These are phyloP conservation scores for Philonicus albiceps DNA, from an alignment of 2,888 invertebrate species.

Conservation along the genomic window DNA sequence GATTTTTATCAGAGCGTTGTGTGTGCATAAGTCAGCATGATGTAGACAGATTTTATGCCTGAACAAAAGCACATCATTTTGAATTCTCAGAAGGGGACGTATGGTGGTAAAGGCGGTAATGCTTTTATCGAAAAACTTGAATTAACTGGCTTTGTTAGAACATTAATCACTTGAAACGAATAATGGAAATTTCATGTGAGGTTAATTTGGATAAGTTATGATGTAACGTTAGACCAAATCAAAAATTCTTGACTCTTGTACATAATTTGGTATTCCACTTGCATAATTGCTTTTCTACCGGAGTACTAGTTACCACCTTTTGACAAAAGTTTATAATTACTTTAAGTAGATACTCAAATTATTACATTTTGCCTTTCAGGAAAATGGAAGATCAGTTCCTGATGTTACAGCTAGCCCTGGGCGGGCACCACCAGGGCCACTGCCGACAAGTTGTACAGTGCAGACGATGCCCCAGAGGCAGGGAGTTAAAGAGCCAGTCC, in stretches of 20 bases:
- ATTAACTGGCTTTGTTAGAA: neutral
- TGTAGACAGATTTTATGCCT: neutral
- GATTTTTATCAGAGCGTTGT: neutral
- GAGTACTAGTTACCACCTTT: neutral
- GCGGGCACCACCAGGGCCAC: conserved; percentile 77
- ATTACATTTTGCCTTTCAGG: conserved; percentile 65
- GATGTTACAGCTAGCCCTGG: conserved; percentile 90
- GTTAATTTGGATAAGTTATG: neutral
- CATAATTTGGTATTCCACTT: neutral
- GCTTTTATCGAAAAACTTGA: neutral
- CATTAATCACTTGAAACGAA: neutral
- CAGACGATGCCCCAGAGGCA: conserved; percentile 62
- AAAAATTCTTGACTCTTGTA: neutral
- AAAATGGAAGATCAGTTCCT: conserved; percentile 90
- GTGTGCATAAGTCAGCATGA: neutral
- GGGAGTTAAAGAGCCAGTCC: conserved; percentile 71
- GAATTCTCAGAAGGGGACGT: neutral
- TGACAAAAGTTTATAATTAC: neutral
- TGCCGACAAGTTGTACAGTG: conserved; percentile 66
- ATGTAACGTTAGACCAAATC: neutral
- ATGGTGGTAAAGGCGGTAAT: neutral
- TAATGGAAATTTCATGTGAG: neutral
- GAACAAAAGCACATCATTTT: neutral
- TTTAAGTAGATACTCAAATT: neutral
- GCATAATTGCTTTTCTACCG: neutral